Base-by-base conservation (phyloP, 35 echinoderm and acorn worm genomes). In the Apostichopus japonicus region DNA sequence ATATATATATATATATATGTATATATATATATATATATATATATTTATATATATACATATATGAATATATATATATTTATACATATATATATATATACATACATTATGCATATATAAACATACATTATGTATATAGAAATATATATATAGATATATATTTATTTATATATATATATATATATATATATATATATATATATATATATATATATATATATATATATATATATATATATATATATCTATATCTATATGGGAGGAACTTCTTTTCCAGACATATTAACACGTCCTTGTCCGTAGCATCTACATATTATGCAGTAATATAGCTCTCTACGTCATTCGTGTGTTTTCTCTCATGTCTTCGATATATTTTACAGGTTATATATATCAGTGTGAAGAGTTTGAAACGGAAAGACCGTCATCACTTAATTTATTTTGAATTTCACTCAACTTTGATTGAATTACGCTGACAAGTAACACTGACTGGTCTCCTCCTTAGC, bases 391-490 rank as follows among this genome's bases (percentile, higher is more conserved):
- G 57, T 13, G 57, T 10, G 8, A 61, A 13, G 7, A 61, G 57
- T 61, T 61, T 61, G 13, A 8, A 13, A 61, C 13, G 57, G 57
- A 13, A 2, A 19, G 71, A 19, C 71, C 21, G 14, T 75, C 56
- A 57, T 54, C n/a, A 57, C 81, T 13, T 84, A 55, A 84, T 22
- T 59, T 57, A 19, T 58, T 84, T 84, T 84, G 22, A 84, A 55
- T 58, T 84, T 13, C 53, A 58, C 81, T 84, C 81, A 53, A 5
- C 17, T 84, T 84, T 75, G 56, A 84, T 84, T 84, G 56, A 84
- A 84, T 84, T 84, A 84, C 19, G 56, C 17, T 75, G 71, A 75
- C 71, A 75, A 75, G 71, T 75, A 75, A 75, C 71, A 75, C 71
- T 15, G 71, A 7, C 71, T 75, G 11, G 71, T 19, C 71, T 75